Base-by-base conservation (phyloP, 2,113 vertebrate species). In the Oxyura jamaicensis region DNA sequence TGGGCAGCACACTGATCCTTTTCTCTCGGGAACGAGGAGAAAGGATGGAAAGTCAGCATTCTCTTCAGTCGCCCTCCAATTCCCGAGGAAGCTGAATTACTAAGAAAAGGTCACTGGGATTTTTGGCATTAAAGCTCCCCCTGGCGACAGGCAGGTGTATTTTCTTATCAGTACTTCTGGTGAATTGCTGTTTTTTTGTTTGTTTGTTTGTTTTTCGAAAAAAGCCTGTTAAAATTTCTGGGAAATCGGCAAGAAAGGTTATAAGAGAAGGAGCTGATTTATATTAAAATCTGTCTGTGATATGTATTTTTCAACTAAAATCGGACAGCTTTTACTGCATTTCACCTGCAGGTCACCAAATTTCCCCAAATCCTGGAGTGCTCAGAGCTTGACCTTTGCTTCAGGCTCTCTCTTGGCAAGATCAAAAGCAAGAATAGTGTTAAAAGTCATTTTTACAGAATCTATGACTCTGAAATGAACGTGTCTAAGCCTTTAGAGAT, bases 91-190 rank as follows among this genome's bases (percentile, higher is more conserved):
- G 14, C 2, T 0, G 28, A 79, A 75, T 18, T 68, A 36, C 73
- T 83, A 7, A 25, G 23, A 50, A 25, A 69, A 31, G 53, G 16
- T 20, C 20, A 21, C 31, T 23, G 55, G 14, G 31, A 73, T 94
- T 96, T 96, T 59, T 94, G 88, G 87, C 91, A 18, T 6, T 25
- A 72, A 60, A 42, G 97, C 97, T 83, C 97, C 98, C 97, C 92
- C 98, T 97, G 95, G 93, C 94, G 97, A 91, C 77, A 44, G 1
- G 3, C 1, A 39, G 13, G 4, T 41, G 44, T 25, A 72, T 56
- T 36, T 46, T 35, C n/a, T 28, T 33, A 7, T 10, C 56, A 5
- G 44, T 11, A 2, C 5, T n/a, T 8, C 46, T 26, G 20, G 8
- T 13, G 18, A 56, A 7, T 25, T 13, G 8, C 5, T 56, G 18